Base-by-base conservation (phyloP, 2,888 invertebrate genomes). In the Hydriomena furcata region DNA sequence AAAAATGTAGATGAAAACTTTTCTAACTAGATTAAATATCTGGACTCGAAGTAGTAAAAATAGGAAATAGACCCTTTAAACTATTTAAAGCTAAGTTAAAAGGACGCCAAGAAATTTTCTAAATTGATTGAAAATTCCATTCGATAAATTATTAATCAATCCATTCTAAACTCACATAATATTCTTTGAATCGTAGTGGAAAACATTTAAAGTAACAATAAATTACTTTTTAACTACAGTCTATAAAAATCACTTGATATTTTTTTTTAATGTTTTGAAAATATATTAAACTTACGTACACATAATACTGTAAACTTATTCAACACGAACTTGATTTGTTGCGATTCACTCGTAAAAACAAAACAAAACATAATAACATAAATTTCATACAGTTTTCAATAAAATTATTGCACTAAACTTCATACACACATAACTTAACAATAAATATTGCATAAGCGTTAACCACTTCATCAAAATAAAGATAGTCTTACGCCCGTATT, bases 321-420 rank as follows among this genome's bases (percentile, higher is more conserved):
- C 71, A 74, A 77, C 68, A 74, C 69, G 71, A 70, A 73, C 71
- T 72, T 76, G 72, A 81, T 79, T 76, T 71, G 70, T 75, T 51
- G 65, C 75, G 68, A 79, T 72, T 73, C 72, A 76, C 73, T 71
- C 76, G 67, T 71, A 41, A 75, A 73, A 80, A 79, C 71, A 75
- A 72, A 83, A 83, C 79, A 83, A 83, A 85, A 85, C 79, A 84
- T 83, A 84, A 85, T 79, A 84, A 84, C 83, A 82, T 83, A 84
- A 81, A 82, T 85, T 87, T 82, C 79, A 84, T 84, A 83, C 81
- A 82, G 80, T 82, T 86, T 84, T 84, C 78, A 84, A 85, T 87
- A 84, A 85, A 83, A 84, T 86, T 88, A 89, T 89, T 90, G 89
- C 89, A 89, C 89, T 88, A 83, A 82, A 85, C 79, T 78, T 84